Base-by-base conservation (phyloP, 2,113 vertebrate genomes). In the Bujurquina vittata region DNA sequence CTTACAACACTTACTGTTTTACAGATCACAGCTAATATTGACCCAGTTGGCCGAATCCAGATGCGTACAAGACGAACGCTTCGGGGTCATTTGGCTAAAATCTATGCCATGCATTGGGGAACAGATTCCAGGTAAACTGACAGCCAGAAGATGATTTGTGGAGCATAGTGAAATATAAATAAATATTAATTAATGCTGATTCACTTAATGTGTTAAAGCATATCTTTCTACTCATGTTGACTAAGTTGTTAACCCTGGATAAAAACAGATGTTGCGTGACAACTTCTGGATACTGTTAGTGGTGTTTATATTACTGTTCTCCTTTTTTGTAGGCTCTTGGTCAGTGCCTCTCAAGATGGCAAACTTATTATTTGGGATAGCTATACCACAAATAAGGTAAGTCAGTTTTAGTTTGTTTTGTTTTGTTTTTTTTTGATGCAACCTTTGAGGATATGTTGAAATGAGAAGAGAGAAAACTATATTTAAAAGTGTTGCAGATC, bases 101-200 rank as follows among this genome's bases (percentile, higher is more conserved):
- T 99, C 94, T 99, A 99, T 89, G 98, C 98, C 96, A 99, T 99
- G 98, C 98, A 99, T 90, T 99, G 98, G 98, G 98, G 98, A 84
- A 98, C 98, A 72, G 98, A 99, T 94, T 99, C 98, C 94, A 98
- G 98, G 98, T 99, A 93, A 81, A 92, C 7, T 3, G 3, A 61
- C 17, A 1, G 2, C 7, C 10, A 59, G 23, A 31, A 26, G 74
- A n/a, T 54, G 17, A 12, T 4, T 43, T 15, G 5, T 26, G 22
- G 18, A 69, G 65, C 23, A 69, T 20, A 69, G 40, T 69, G 40
- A 49, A 69, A 15, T 49, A 35, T 46, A 4, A 62, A 40, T 22
- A 35, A 22, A 7, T 17, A 8, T 22, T 37, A 2, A 18, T 55
- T 10, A 40, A 11, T 11, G 35, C 7, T 31, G 33, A 72, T 35